Percentiles rank a stretch among this genome's conserved stretches.
phyloP scores from a whole-genome alignment of 1,140 invertebrate genomes.

The Archivesica marissinica region DNA sequence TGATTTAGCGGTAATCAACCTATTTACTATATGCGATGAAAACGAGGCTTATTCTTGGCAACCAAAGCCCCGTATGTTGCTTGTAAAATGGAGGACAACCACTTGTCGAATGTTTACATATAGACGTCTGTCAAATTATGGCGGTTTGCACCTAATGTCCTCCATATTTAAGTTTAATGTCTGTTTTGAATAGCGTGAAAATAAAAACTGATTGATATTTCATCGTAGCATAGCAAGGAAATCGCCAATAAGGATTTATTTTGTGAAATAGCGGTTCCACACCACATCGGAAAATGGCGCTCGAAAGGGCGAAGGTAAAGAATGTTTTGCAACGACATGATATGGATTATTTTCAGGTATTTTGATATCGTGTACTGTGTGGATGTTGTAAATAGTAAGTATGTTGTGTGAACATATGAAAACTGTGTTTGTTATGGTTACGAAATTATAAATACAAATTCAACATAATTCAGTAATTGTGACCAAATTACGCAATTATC shows the following conservation, averaged over 20 bases:
- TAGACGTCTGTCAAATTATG: slow-evolving; percentile 46
- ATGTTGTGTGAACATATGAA: neutral
- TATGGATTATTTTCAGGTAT: slow-evolving; percentile 24
- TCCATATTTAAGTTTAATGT: slow-evolving; percentile 2
- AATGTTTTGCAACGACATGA: slow-evolving; percentile 29
- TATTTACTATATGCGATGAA: too few species aligned
- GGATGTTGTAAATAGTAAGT: slow-evolving; percentile 38
- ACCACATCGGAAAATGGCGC: slow-evolving; percentile 70
- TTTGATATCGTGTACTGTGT: neutral
- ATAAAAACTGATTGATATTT: neutral
- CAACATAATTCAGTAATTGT: too few species aligned
- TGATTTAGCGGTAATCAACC: too few species aligned
- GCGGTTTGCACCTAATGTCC: neutral
- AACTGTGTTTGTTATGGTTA: too few species aligned
- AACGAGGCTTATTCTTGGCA: slow-evolving; percentile 76
- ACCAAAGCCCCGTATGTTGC: slow-evolving; percentile 77
- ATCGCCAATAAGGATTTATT: neutral
- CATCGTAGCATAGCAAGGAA: neutral
- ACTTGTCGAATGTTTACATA: slow-evolving; percentile 44
- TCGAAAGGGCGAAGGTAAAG: slow-evolving; percentile 78
- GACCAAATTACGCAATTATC: too few species aligned
- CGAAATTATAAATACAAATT: too few species aligned
- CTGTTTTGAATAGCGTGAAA: neutral
- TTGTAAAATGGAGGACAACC: slow-evolving; percentile 72
- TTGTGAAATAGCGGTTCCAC: neutral